Evolutionary conservation across 2,888 invertebrate species (phyloP).

Genomic region (Lochmaea capreae): DNA sequence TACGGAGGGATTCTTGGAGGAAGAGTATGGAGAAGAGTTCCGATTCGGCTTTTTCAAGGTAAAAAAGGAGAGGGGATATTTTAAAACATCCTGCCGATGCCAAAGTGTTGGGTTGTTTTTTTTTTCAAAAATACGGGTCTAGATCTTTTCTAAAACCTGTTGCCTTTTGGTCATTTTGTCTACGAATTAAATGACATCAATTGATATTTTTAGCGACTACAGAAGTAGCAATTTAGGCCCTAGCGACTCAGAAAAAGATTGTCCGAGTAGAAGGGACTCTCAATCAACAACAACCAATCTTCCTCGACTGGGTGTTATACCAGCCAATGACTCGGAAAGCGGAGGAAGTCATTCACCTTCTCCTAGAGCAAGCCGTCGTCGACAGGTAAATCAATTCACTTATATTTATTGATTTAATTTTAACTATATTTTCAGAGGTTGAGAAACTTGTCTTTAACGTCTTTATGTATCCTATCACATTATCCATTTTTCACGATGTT

Average conservation of each 20-base stretch:
- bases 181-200: background rate
- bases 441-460: conserved; percentile 94
- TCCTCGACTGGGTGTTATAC: conserved; percentile 73
- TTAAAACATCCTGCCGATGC: background rate
- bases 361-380: conserved; percentile 82
- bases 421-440: conserved; percentile 73
- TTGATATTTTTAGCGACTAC: conserved; percentile 80
- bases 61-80: conserved; percentile 10
- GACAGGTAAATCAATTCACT: conserved; percentile 70
- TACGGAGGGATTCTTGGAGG: conserved; percentile 89
- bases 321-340: conserved; percentile 85
- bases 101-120: too few relatives aligned
- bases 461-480: conserved; percentile 97
- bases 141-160: too few relatives aligned
- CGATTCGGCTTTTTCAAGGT: conserved; percentile 94
- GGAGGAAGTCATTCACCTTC: conserved; percentile 90
- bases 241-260: conserved; percentile 90
- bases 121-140: too few relatives aligned
- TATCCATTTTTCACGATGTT: conserved; percentile 99
- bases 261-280: conserved; percentile 79
- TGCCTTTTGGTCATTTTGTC: too few relatives aligned
- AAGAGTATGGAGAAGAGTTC: conserved; percentile 93
- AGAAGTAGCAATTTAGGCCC: conserved; percentile 91
- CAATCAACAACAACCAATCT: conserved; percentile 64
- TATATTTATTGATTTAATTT: background rate